These are phyloP conservation scores for Stigmatopora nigra DNA, from an alignment of 2,113 vertebrate genomes.

Conservation along the genomic window DNA sequence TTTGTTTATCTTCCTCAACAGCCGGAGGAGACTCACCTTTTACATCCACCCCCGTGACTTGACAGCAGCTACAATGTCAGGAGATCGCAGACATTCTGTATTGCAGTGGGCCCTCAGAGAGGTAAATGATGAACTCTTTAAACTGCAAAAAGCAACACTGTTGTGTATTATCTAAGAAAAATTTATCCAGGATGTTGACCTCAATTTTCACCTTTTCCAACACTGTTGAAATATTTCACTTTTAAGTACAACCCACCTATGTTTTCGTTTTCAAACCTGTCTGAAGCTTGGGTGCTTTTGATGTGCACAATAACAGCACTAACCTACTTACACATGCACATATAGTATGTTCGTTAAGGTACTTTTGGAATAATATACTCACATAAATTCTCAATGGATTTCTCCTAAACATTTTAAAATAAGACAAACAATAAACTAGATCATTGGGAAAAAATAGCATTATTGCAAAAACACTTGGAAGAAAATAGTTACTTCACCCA, in stretches of 20 bases:
- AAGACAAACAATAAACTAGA: not conserved
- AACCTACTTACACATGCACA: conserved; percentile 1
- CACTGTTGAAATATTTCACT: not conserved
- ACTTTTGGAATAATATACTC: conserved; percentile 14
- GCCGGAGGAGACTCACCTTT: conserved; percentile 46
- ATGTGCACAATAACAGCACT: conserved; percentile 27
- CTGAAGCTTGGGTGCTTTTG: conserved; percentile 12
- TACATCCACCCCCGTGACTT: conserved; percentile 41
- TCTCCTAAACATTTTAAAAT: conserved; percentile 3
- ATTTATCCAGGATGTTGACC: conserved; percentile 36
- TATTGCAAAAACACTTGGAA: not conserved
- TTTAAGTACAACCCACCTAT: conserved; percentile 20
- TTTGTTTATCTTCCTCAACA: conserved; percentile 45
- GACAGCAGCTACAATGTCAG: conserved; percentile 28
- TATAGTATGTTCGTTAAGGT: conserved; percentile 1
- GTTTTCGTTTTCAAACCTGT: conserved; percentile 16
- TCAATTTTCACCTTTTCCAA: conserved; percentile 22
- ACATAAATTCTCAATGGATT: conserved; percentile 10
- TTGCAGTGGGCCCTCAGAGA: conserved; percentile 28
- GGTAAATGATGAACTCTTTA: conserved; percentile 10
- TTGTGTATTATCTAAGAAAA: conserved; percentile 14
- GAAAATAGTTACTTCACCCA: not conserved
- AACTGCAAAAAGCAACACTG: not conserved
- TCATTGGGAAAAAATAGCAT: not conserved
- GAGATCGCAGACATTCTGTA: conserved; percentile 29